A percentile compares a stretch with the other conserved stretches of the same genome.
phyloP scores from a whole-genome alignment of 2,797 vertebrate species.

The Amniataba percoides region DNA sequence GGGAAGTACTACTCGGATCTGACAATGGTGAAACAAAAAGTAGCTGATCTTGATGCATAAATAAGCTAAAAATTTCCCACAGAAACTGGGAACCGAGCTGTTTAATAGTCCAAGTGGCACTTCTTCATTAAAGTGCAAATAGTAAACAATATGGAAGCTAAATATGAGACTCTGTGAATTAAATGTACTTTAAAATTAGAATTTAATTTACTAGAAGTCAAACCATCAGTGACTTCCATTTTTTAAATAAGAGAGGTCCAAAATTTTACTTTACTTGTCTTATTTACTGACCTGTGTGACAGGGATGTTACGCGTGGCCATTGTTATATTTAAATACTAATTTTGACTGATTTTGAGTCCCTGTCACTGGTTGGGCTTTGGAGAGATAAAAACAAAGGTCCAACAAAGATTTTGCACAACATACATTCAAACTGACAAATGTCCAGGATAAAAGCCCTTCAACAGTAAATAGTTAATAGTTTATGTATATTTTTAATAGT shows the following conservation, averaged over 20 bases:
- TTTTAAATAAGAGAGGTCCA: neutral
- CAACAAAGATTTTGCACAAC: neutral
- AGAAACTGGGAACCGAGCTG: neutral
- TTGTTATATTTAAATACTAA: neutral
- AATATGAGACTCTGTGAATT: neutral
- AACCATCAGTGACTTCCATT: neutral
- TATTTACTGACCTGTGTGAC: too few species aligned
- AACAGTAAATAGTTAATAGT: too few species aligned
- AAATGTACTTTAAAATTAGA: too few species aligned
- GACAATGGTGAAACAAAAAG: constrained; percentile 1
- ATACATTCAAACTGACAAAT: neutral
- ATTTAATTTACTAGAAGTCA: neutral
- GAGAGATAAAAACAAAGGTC: too few species aligned
- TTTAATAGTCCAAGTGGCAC: neutral
- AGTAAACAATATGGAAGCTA: neutral
- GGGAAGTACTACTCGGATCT: neutral
- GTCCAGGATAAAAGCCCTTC: neutral
- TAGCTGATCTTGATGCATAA: neutral
- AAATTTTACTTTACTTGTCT: neutral
- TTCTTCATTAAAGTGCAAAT: neutral
- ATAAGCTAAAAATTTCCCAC: constrained; percentile 21
- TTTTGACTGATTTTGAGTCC: too few species aligned
- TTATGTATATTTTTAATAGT: too few species aligned
- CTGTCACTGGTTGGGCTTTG: too few species aligned
- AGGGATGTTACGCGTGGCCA: too few species aligned